These are phyloP conservation scores for Parotocinclus haroldoi DNA, from an alignment of 2,797 vertebrate genomes.

Conservation along the genomic window DNA sequence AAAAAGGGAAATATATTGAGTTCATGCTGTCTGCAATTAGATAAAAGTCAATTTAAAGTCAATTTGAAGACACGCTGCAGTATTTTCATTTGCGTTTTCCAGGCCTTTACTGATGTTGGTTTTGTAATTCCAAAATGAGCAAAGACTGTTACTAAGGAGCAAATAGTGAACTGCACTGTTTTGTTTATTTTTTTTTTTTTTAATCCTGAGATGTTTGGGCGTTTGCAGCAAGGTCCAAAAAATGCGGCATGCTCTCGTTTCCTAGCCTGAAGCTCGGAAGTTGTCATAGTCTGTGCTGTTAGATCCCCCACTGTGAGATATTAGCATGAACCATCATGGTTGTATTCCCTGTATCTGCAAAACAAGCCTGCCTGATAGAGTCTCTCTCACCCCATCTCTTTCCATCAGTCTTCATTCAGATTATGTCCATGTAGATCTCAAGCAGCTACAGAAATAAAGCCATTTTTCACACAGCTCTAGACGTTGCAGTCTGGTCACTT, in stretches of 20 bases:
- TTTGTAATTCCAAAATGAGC: too few species aligned
- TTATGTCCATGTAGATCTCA: conserved; percentile 29
- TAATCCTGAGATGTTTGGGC: background rate
- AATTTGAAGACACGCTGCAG: too few species aligned
- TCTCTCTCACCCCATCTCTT: conserved; percentile 34
- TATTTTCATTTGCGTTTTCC: too few species aligned
- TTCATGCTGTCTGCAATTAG: too few species aligned
- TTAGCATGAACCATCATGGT: conserved; percentile 53
- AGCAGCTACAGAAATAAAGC: conserved; percentile 34
- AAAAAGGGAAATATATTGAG: too few species aligned
- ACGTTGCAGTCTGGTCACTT: conserved; percentile 12
- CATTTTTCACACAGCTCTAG: conserved; percentile 22
- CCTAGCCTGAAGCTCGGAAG: background rate
- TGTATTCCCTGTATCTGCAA: conserved; percentile 50
- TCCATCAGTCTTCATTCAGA: conserved; percentile 36
- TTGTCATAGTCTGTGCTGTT: conserved; percentile 3
- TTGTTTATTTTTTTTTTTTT: too few species aligned
- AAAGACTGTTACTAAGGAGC: too few species aligned
- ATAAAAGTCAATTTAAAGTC: too few species aligned
- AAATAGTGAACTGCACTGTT: too few species aligned
- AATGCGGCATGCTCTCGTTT: conserved; percentile 10
- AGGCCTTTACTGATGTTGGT: too few species aligned
- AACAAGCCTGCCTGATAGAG: conserved; percentile 36
- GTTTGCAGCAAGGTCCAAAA: conserved; percentile 19
- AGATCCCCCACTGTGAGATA: conserved; percentile 38